Percentiles rank a stretch among this genome's conserved stretches.
Evolutionary conservation across 2,888 invertebrate species (phyloP).

Genomic region (Drosophila nr. perissopoda): DNA sequence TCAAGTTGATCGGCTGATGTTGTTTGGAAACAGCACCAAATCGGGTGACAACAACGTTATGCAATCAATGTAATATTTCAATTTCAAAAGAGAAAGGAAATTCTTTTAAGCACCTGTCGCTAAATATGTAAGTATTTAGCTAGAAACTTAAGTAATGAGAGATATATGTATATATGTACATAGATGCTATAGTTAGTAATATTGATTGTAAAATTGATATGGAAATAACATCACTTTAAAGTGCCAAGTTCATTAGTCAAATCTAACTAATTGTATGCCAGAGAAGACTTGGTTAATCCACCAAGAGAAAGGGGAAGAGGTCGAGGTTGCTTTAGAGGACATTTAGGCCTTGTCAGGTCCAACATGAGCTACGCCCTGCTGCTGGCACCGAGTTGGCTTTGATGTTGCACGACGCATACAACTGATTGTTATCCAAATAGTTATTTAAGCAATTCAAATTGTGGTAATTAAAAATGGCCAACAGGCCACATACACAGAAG

Average conservation of each 20-base stretch:
- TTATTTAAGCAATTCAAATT: slow-evolving; percentile 79
- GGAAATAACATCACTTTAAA: slow-evolving; percentile 3
- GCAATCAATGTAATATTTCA: not conserved
- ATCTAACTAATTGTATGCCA: slow-evolving; percentile 39
- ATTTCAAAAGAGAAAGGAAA: not conserved
- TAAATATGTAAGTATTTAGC: not conserved
- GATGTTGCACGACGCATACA: slow-evolving; percentile 61
- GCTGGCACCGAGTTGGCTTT: slow-evolving; percentile 37
- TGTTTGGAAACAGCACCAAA: not conserved
- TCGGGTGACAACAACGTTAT: not conserved
- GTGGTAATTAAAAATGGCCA: slow-evolving; percentile 79
- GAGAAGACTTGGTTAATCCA: slow-evolving; percentile 27
- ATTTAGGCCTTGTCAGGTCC: slow-evolving; percentile 33
- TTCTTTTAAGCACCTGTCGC: not conserved
- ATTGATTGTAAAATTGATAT: not conserved
- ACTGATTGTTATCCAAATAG: slow-evolving; percentile 78
- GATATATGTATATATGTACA: no score
- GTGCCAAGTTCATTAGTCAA: slow-evolving; percentile 51
- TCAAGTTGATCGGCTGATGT: not conserved
- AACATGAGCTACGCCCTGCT: slow-evolving; percentile 25
- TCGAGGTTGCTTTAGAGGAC: not conserved
- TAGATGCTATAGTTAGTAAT: not conserved
- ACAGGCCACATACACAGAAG: slow-evolving; percentile 29
- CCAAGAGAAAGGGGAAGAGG: not conserved
- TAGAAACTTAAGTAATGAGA: not conserved